Conservation (phyloP, 2,888 invertebrate genomes). For the Trichogramma evanescens region DNA sequence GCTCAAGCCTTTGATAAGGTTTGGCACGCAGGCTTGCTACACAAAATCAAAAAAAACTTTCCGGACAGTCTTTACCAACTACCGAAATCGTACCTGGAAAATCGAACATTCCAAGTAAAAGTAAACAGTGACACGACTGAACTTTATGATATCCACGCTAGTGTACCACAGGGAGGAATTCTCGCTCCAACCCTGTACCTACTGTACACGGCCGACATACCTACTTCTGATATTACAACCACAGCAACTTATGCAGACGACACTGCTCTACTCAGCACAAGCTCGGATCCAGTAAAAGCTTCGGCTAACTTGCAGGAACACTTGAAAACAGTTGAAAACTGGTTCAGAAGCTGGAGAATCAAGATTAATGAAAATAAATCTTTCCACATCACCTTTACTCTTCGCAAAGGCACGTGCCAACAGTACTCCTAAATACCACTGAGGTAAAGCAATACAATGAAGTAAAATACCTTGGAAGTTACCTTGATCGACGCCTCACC, state of each 20-base stretch:
- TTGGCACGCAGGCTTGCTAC: too few species aligned
- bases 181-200: neutral
- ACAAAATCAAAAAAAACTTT: too few species aligned
- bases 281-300: neutral
- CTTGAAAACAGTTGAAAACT: neutral
- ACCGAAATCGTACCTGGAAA: too few species aligned
- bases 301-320: neutral
- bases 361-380: too few species aligned
- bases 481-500: neutral
- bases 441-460: neutral
- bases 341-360: neutral
- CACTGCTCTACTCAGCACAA: neutral
- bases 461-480: neutral
- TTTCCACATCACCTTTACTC: neutral
- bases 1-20: too few species aligned
- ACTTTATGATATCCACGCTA: neutral
- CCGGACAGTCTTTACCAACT: too few species aligned
- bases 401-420: neutral
- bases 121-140: neutral
- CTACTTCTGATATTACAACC: neutral
- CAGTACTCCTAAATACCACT: neutral
- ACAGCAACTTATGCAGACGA: neutral
- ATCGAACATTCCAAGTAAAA: too few species aligned
- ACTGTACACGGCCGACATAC: neutral
- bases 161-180: neutral